Evolutionary conservation across 2,888 invertebrate genomes (phyloP), one percentile per base, ranked within the genome.

Genomic region (Xanthia icteritia): DNA sequence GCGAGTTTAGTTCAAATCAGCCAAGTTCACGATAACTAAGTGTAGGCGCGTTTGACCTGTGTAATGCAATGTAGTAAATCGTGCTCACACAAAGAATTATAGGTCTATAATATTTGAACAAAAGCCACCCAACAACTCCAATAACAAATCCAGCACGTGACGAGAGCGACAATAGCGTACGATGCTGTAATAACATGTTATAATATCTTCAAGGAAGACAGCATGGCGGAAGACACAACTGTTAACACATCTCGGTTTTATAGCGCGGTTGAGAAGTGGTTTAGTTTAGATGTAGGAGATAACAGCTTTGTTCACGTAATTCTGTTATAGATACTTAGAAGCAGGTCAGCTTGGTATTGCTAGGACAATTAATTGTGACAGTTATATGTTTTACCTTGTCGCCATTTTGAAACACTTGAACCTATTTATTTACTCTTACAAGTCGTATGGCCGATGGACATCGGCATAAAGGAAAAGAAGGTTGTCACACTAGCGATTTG

Each of bases 141-240:
- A 36, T 39, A 78, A 61, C 23, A 61, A 36, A 45, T 27, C 15
- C 39, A 48, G 39, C 63, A 69, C 79, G 61, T 75, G 67, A 76
- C 56, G 23, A 61, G 45, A 63, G 69, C 66, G 76, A 84, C 79
- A 86, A 84, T 73, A 73, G 69, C 56, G 48, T 31, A 60, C 51
- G 31, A 77, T 85, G 83, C 42, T 73, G 77, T 84, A 80, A 84
- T 66, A 78, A 56, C 65, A 27, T 63, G 72, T 75, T 58, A 76
- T 71, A 76, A 83, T 77, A 60, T 45, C n/a, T 73, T 64, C 69
- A 27, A 78, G 87, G 85, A 85, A 86, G 73, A 69, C 78, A 81
- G 64, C 8, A 69, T 85, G 76, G 79, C 86, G 86, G 85, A 85
- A 86, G 84, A 27, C 76, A 27, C 58, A 67, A 39, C 64, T 74